Evolutionary conservation across 1,140 invertebrate species (phyloP).

Genomic region (Idris sp.): DNA sequence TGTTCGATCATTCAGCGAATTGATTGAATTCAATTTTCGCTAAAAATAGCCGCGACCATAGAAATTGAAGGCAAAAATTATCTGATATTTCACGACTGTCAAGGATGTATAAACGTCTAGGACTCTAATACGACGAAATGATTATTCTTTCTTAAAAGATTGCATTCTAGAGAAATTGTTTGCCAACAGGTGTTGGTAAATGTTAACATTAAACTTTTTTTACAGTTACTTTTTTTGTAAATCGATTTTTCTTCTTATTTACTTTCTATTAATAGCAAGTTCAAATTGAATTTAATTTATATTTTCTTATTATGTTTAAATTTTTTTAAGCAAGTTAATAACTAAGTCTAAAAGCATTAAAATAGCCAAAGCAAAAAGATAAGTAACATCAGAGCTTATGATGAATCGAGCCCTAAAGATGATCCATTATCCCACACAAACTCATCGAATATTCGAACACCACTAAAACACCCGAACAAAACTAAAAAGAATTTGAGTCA

Average conservation of each 20-base stretch:
- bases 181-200: conserved; percentile 17
- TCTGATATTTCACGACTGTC: conserved; percentile 32
- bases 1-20: conserved; percentile 56
- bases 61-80: conserved; percentile 48
- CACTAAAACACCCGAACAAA: too few species aligned
- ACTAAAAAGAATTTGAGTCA: too few species aligned
- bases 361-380: too few species aligned
- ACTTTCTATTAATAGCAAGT: too few species aligned
- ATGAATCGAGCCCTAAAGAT: conserved; percentile 25
- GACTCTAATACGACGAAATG: conserved; percentile 27
- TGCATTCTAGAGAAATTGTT: conserved; percentile 14
- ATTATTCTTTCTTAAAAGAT: conserved; percentile 35
- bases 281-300: too few species aligned
- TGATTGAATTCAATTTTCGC: conserved; percentile 52
- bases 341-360: too few species aligned
- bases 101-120: conserved; percentile 21
- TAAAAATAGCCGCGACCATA: conserved; percentile 54
- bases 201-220: too few species aligned
- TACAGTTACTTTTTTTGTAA: too few species aligned
- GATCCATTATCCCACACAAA: conserved; percentile 42
- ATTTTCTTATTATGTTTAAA: too few species aligned
- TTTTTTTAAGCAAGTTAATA: too few species aligned
- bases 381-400: conserved; percentile 9
- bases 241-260: too few species aligned
- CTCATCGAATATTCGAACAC: too few species aligned